phyloP scores from a whole-genome alignment of 2,888 invertebrate genomes.

The Drosophila glabriapex region DNA sequence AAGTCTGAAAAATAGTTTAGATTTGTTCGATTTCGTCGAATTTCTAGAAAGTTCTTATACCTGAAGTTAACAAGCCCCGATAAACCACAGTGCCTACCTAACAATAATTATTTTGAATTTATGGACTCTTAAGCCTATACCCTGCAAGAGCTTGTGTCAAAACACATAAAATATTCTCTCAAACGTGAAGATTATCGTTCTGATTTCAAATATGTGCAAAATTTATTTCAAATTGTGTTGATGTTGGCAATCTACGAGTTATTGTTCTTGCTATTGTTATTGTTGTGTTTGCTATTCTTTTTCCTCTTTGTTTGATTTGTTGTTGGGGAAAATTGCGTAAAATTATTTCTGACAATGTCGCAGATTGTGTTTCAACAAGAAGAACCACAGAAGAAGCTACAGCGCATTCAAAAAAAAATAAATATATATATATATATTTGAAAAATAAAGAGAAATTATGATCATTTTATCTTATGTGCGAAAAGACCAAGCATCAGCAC shows the following conservation, averaged over 20 bases:
- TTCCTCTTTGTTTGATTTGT: constrained; percentile 43
- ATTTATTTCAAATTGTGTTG: constrained; percentile 59
- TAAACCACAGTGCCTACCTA: background rate
- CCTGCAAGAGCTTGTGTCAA: constrained; percentile 43
- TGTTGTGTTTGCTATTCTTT: constrained; percentile 14
- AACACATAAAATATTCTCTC: constrained; percentile 50
- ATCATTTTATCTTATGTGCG: constrained; percentile 69
- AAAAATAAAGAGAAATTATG: constrained; percentile 60
- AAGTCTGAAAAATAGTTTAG: background rate
- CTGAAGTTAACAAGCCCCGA: background rate
- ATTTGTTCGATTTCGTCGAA: background rate
- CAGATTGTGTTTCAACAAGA: constrained; percentile 75
- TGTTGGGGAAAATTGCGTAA: constrained; percentile 61
- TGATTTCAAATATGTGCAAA: constrained; percentile 50
- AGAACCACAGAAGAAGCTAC: constrained; percentile 18
- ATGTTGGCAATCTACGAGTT: constrained; percentile 42
- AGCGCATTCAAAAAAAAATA: constrained; percentile 7
- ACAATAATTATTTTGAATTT: constrained; percentile 9
- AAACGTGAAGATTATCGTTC: constrained; percentile 36
- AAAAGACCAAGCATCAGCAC: constrained; percentile 42
- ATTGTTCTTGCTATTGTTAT: constrained; percentile 45
- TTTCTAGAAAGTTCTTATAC: constrained; percentile 10
- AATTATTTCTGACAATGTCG: constrained; percentile 75
- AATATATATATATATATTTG: constrained; percentile 7
- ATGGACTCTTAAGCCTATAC: constrained; percentile 6